Evolutionary conservation across 1,140 invertebrate species (phyloP).

Genomic region (Chymomyza costata): DNA sequence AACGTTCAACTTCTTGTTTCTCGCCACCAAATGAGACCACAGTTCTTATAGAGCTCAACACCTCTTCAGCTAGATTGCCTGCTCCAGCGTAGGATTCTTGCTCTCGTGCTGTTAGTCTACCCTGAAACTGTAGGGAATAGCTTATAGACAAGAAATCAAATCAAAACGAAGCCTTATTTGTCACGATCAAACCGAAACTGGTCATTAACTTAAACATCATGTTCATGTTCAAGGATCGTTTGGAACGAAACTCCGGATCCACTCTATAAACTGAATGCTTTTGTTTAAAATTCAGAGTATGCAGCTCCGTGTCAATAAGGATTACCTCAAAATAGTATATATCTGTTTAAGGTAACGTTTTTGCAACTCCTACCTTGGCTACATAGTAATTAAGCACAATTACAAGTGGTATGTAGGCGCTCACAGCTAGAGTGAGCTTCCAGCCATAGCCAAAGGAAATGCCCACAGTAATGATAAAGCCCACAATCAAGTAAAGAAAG

Average conservation of each 20-base stretch:
- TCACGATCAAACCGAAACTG: too few species aligned
- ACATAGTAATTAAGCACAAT: constrained; percentile 82
- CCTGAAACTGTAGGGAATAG: constrained; percentile 79
- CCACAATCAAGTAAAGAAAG: constrained; percentile 81
- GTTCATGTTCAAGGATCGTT: too few species aligned
- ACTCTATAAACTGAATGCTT: too few species aligned
- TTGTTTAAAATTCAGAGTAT: too few species aligned
- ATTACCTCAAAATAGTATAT: too few species aligned
- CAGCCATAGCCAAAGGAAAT: constrained; percentile 87
- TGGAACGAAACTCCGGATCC: constrained; percentile 80
- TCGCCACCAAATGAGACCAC: constrained; percentile 87
- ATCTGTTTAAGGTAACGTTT: too few species aligned
- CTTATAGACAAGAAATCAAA: not conserved
- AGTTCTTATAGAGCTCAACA: constrained; percentile 83
- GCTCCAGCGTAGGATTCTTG: constrained; percentile 88
- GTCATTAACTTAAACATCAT: too few species aligned
- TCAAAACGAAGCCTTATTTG: too few species aligned
- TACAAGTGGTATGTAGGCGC: constrained; percentile 88
- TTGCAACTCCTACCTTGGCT: constrained; percentile 81
- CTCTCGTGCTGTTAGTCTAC: constrained; percentile 84
- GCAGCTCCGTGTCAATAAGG: too few species aligned
- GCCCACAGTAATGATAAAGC: constrained; percentile 81
- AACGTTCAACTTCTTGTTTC: constrained; percentile 81
- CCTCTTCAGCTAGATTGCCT: constrained; percentile 90
- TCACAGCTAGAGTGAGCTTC: constrained; percentile 87